These are phyloP conservation scores for Strigamia maritima DNA, from an alignment of 2,888 invertebrate species.

Conservation along the genomic window DNA sequence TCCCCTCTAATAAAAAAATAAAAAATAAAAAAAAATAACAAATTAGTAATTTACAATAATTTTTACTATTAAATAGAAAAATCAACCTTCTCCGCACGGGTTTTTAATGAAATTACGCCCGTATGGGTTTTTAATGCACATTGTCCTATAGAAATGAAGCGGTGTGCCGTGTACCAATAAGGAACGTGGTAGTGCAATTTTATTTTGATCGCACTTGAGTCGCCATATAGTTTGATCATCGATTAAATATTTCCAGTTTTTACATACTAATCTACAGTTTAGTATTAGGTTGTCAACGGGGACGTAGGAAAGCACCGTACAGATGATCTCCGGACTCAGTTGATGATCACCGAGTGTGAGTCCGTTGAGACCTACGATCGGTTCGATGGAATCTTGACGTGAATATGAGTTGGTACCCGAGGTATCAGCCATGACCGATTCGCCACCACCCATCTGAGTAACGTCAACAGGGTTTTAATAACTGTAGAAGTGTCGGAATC, in stretches of 20 bases:
- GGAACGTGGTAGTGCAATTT: neutral
- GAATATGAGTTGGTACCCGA: neutral
- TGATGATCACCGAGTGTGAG: neutral
- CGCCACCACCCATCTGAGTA: neutral
- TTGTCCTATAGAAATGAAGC: neutral
- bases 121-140: constrained; percentile 26
- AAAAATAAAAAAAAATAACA: neutral
- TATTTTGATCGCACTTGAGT: neutral
- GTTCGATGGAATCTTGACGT: neutral
- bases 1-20: constrained; percentile 35
- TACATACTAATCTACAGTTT: constrained; percentile 3
- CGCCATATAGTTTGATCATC: constrained; percentile 23
- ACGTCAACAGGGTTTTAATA: neutral
- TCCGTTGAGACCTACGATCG: neutral
- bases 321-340: constrained; percentile 7
- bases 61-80: neutral
- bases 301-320: neutral
- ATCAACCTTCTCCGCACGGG: neutral
- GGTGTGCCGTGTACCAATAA: neutral
- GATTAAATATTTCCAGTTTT: constrained; percentile 12
- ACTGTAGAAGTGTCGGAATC: too few species aligned
- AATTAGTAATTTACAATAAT: too few species aligned
- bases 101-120: constrained; percentile 29
- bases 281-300: neutral
- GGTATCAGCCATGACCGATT: neutral